phyloP scores from a whole-genome alignment of 2,888 invertebrate species.

The Cryptocephalus primarius region DNA sequence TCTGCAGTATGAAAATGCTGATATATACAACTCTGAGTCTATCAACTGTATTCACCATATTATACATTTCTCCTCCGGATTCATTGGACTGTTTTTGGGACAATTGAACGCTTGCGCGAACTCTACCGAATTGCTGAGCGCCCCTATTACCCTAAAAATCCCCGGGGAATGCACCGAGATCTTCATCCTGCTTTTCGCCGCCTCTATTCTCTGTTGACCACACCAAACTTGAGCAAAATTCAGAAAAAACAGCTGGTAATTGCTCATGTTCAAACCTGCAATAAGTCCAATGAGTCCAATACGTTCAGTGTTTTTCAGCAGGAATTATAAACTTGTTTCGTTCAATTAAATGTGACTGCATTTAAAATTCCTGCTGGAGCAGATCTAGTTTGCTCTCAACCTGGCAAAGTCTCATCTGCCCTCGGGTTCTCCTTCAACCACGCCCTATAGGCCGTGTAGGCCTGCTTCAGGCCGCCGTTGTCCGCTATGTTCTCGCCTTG shows the following conservation, averaged over 20 bases:
- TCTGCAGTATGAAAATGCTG: no score
- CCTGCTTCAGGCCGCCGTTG: conserved; percentile 90
- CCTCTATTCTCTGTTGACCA: conserved; percentile 71
- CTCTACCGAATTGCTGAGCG: conserved; percentile 58
- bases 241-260: conserved; percentile 77
- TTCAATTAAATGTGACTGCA: neutral
- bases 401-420: conserved; percentile 54
- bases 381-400: conserved; percentile 3
- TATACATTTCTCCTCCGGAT: conserved; percentile 64
- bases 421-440: conserved; percentile 58
- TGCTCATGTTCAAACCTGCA: conserved; percentile 51
- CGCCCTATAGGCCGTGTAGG: conserved; percentile 65
- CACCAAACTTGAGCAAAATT: conserved; percentile 85
- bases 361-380: neutral
- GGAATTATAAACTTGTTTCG: neutral
- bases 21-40: no score
- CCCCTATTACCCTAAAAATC: conserved; percentile 42
- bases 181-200: conserved; percentile 65
- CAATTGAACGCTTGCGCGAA: conserved; percentile 65
- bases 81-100: conserved; percentile 64
- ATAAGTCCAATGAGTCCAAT: neutral
- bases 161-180: conserved; percentile 80
- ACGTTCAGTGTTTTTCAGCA: neutral
- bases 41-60: conserved; percentile 48
- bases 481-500: conserved; percentile 93